These are phyloP conservation scores for Microcebus tavaratra DNA, from an alignment of 2,113 vertebrate genomes.

Conservation along the genomic window DNA sequence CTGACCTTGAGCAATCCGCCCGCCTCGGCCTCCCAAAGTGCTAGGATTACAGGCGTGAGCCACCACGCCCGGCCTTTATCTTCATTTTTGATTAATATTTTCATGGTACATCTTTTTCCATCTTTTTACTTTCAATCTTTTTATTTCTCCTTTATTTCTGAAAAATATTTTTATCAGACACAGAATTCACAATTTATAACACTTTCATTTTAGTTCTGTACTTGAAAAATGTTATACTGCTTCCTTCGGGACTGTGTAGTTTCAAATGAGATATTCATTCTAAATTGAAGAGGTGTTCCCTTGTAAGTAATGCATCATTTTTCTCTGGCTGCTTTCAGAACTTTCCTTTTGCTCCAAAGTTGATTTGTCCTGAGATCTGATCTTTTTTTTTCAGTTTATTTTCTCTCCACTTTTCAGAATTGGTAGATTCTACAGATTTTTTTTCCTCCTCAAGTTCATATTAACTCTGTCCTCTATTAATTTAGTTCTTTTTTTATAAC, in stretches of 20 bases:
- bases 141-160: background rate
- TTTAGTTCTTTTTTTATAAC: background rate
- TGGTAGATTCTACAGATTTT: background rate
- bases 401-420: background rate
- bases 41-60: too few species aligned
- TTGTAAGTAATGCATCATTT: background rate
- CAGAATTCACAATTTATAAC: background rate
- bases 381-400: background rate
- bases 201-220: background rate
- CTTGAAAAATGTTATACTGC: background rate
- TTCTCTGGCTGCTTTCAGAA: background rate
- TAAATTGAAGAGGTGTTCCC: background rate
- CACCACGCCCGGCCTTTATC: too few species aligned
- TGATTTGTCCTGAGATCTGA: background rate
- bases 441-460: background rate
- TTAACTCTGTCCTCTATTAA: background rate
- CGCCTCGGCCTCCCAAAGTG: too few species aligned
- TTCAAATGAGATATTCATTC: background rate
- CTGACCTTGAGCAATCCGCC: too few species aligned
- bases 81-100: background rate
- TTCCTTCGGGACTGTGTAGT: background rate
- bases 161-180: background rate
- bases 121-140: background rate
- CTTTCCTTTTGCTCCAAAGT: background rate
- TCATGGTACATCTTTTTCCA: background rate